Conservation (phyloP, 1,140 invertebrate species). For the Paraescarpia echinospica region DNA sequence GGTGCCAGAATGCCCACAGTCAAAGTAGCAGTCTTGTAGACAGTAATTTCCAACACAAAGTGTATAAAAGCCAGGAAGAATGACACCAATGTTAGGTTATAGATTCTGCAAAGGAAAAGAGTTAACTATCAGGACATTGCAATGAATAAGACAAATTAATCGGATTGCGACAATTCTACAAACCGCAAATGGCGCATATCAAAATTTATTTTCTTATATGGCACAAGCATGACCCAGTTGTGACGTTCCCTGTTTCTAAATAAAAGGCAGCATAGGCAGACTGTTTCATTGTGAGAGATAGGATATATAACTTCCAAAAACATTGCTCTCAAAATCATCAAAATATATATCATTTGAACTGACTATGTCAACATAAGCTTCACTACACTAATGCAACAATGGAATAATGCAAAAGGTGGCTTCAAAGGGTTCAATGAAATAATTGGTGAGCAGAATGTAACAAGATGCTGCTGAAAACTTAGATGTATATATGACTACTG, state of each 20-base stretch:
- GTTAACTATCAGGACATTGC: background rate
- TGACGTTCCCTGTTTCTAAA: too few species aligned
- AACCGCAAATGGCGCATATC: too few species aligned
- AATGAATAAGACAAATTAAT: too few species aligned
- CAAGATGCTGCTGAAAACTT: background rate
- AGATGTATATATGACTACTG: background rate
- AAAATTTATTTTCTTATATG: background rate
- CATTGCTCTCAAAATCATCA: too few species aligned
- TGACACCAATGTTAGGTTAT: conserved; percentile 41
- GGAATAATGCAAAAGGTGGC: background rate
- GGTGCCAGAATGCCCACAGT: conserved; percentile 38
- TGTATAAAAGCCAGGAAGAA: conserved; percentile 40
- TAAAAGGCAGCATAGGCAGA: too few species aligned
- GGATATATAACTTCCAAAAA: too few species aligned
- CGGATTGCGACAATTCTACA: too few species aligned
- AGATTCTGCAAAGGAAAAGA: conserved; percentile 36
- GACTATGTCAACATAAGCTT: too few species aligned
- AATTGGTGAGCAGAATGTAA: background rate
- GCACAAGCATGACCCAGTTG: too few species aligned
- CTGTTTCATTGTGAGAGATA: too few species aligned
- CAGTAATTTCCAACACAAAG: conserved; percentile 37
- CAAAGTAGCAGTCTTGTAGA: conserved; percentile 38
- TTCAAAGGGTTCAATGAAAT: background rate
- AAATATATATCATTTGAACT: too few species aligned
- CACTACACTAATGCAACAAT: background rate